These are phyloP conservation scores for Calliopsis andreniformis DNA, from an alignment of 1,140 invertebrate genomes.

Conservation along the genomic window DNA sequence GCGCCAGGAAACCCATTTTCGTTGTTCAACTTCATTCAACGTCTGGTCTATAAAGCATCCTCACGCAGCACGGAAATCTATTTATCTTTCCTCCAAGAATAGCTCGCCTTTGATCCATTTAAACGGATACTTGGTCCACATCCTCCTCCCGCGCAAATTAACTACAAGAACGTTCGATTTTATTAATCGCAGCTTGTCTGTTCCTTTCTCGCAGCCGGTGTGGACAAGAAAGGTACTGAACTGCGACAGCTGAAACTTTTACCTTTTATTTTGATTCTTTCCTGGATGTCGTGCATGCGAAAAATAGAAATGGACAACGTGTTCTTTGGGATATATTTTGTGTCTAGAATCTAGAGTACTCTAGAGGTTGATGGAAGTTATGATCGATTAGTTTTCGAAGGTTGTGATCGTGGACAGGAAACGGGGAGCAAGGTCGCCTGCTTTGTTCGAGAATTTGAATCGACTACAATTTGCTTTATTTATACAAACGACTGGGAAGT, in stretches of 20 bases:
- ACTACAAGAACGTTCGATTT: constrained; percentile 44
- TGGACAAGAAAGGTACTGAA: constrained; percentile 65
- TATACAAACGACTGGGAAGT: neutral
- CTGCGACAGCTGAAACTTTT: neutral
- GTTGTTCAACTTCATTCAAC: constrained; percentile 42
- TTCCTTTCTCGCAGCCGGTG: constrained; percentile 51
- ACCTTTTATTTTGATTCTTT: neutral
- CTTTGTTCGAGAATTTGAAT: neutral
- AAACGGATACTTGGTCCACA: constrained; percentile 49
- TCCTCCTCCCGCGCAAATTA: constrained; percentile 22
- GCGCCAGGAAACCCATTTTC: too few species aligned
- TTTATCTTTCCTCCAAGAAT: constrained; percentile 59
- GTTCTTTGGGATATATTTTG: neutral
- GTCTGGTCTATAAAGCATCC: constrained; percentile 53
- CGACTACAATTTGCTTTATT: neutral
- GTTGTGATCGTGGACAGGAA: constrained; percentile 13
- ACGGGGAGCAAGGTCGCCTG: constrained; percentile 5
- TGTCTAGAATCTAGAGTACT: neutral
- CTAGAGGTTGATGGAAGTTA: too few species aligned
- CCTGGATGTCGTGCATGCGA: neutral
- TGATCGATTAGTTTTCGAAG: neutral
- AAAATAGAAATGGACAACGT: neutral
- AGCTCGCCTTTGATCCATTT: constrained; percentile 61
- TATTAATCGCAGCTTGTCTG: constrained; percentile 32
- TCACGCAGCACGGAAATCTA: constrained; percentile 54